A percentile compares a stretch with the other conserved stretches of the same genome.
These are phyloP conservation scores for Ceyx melanurus DNA, from an alignment of 2,113 vertebrate species.

Conservation along the genomic window DNA sequence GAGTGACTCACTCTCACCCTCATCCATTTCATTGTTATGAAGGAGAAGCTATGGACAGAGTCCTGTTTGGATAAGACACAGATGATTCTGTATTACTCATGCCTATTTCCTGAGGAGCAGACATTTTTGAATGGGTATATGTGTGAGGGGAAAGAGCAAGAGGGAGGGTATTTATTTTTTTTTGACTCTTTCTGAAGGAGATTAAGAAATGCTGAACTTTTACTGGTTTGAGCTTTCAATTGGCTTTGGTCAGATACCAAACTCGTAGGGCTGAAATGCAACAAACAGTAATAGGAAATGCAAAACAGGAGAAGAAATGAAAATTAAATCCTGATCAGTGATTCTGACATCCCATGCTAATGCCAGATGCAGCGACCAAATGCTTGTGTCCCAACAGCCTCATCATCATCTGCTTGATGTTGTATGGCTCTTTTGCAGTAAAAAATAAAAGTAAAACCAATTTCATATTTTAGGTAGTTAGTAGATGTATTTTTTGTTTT, in stretches of 20 bases:
- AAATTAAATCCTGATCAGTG: constrained; percentile 20
- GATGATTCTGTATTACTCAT: background rate
- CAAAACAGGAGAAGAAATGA: constrained; percentile 28
- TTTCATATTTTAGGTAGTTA: background rate
- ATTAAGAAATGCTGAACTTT: background rate
- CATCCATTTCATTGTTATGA: background rate
- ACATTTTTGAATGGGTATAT: background rate
- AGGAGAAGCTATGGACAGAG: background rate
- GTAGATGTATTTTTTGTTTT: background rate
- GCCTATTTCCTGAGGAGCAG: background rate
- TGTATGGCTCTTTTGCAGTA: background rate
- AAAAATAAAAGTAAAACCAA: background rate
- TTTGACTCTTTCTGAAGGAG: background rate
- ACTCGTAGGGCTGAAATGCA: background rate
- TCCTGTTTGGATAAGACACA: background rate
- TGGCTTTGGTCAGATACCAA: constrained; percentile 6
- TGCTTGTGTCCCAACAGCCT: constrained; percentile 25
- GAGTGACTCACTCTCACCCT: background rate
- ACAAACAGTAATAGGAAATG: background rate
- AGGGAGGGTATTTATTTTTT: background rate
- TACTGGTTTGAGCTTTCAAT: background rate
- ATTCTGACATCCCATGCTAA: constrained; percentile 7
- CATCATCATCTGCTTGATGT: constrained; percentile 7
- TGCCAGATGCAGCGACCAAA: constrained; percentile 44
- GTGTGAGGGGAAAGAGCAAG: background rate